Evolutionary conservation across 2,797 vertebrate species (phyloP).

Genomic region (Clarias fuscus): DNA sequence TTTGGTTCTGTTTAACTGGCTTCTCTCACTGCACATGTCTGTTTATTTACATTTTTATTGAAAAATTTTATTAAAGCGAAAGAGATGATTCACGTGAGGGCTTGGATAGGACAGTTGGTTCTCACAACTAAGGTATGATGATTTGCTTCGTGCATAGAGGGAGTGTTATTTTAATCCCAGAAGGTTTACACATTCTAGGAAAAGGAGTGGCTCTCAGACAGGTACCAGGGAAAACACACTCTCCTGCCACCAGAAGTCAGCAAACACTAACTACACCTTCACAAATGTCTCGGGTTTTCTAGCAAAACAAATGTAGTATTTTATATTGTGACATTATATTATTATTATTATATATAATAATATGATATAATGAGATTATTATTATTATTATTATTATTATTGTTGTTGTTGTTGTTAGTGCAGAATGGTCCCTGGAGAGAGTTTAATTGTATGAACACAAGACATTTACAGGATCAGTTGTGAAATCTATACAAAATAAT

Average conservation of each 20-base stretch:
- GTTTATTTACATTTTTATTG: background rate
- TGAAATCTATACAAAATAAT: background rate
- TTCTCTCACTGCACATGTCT: background rate
- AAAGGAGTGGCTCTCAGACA: background rate
- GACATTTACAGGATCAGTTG: background rate
- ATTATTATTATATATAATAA: no score
- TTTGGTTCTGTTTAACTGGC: background rate
- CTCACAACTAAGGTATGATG: background rate
- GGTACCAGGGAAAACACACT: background rate
- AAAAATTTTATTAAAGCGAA: background rate
- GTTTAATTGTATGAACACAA: background rate
- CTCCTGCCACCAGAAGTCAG: conserved; percentile 10
- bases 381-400: no score
- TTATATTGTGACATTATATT: background rate
- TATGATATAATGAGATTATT: no score
- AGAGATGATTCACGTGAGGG: background rate
- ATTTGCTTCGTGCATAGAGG: background rate
- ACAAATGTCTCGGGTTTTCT: background rate
- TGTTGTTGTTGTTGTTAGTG: no score
- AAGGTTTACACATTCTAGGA: conserved; percentile 21
- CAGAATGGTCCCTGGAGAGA: background rate
- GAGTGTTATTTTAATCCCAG: conserved; percentile 21
- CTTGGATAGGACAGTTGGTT: background rate
- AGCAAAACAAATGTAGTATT: background rate
- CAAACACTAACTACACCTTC: conserved; percentile 2